Evolutionary conservation across 2,888 invertebrate genomes (phyloP), one percentile per base, ranked within the genome.

Genomic region (Melinaea menophilus): DNA sequence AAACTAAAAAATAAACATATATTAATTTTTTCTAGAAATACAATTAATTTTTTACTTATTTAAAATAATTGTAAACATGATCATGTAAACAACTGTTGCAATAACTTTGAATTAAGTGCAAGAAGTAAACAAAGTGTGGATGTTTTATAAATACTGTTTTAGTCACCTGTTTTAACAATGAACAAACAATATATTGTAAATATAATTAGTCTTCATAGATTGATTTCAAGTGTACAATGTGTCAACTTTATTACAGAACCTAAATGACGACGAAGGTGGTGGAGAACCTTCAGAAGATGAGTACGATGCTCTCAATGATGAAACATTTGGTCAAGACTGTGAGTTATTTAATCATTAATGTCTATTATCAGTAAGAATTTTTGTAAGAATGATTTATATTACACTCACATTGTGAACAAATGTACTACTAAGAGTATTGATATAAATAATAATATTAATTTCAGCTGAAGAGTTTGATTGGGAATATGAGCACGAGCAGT

Each of bases 301-400:
- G 77, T 97, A 97, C 84, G 97, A 98, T 90, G 97, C 97, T 0
- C 92, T 97, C 69, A 98, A 98, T 75, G 96, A 97, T 85, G 97
- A 97, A 86, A 98, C 98, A 0, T 98, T 98, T 83, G 97, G 97
- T 35, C 94, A 94, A 59, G 94, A 94, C 70, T 94, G 94, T 78
- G 91, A 93, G 80, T 82, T 41, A 9, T 9, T 9, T 9, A 5
- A 41, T 41, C 3, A 9, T 22, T 22, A 22, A 22, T 22, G 22
- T 22, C 22, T 1, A 22, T 1, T 22, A 22, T 22, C 22, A 22
- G 22, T 41, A 41, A 41, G 37, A 37, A 37, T 37, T 9, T 41
- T 9, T 7, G 7, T 9, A 5, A 9, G 41, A 41, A 41, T 9
- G 62, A 66, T 62, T 47, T 51, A 55, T 56, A 9, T 55, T 45